These are phyloP conservation scores for Ornithoptera alexandrae DNA, from an alignment of 2,888 invertebrate genomes.

Conservation along the genomic window DNA sequence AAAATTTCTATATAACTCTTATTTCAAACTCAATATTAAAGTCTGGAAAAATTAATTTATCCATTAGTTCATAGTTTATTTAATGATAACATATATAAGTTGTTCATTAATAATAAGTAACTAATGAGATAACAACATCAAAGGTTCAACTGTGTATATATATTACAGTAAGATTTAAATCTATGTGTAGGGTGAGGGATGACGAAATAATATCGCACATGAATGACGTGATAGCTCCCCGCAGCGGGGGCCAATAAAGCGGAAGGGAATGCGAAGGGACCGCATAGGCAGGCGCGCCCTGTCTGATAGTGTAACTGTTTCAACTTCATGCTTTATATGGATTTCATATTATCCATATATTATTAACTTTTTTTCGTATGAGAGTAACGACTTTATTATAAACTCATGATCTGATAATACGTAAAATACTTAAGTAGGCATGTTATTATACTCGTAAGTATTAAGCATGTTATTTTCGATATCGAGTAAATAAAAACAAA, in stretches of 20 bases:
- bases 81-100: too few relatives aligned
- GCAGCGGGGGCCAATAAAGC: slow-evolving; percentile 51
- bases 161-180: slow-evolving; percentile 53
- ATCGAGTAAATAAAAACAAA: too few relatives aligned
- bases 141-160: slow-evolving; percentile 56
- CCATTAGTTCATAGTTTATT: too few relatives aligned
- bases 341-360: slow-evolving; percentile 33
- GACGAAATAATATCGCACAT: slow-evolving; percentile 60
- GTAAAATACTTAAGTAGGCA: not conserved
- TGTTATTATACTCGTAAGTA: too few relatives aligned
- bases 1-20: too few relatives aligned
- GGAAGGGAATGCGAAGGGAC: slow-evolving; percentile 48
- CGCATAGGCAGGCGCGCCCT: slow-evolving; percentile 39
- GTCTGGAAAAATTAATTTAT: too few relatives aligned
- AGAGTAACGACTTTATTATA: not conserved
- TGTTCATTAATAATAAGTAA: not conserved
- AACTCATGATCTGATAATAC: not conserved
- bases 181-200: slow-evolving; percentile 47
- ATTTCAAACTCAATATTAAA: too few relatives aligned
- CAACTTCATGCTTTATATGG: slow-evolving; percentile 24
- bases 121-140: slow-evolving; percentile 30
- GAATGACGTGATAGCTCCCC: slow-evolving; percentile 52
- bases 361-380: not conserved
- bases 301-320: slow-evolving; percentile 40
- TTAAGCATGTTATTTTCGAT: too few relatives aligned